Conservation (phyloP, 2,888 invertebrate species). For the Automeris io region DNA sequence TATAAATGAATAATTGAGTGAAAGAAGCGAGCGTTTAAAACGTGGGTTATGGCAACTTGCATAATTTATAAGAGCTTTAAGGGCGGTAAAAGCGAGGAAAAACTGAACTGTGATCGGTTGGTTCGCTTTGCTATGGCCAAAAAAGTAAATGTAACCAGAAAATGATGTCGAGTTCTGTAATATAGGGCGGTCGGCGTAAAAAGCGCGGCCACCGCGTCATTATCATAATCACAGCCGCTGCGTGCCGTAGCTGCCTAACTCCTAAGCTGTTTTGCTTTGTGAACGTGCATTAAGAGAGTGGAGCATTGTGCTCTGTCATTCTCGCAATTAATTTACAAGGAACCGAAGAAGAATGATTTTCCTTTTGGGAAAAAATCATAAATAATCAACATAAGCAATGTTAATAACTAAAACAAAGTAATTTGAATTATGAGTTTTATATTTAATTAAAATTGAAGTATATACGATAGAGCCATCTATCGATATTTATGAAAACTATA, state of each 20-base stretch:
- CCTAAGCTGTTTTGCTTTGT: conserved; percentile 72
- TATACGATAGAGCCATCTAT: too few relatives aligned
- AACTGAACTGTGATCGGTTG: conserved; percentile 31
- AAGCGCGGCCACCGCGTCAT: conserved; percentile 72
- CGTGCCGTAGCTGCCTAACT: conserved; percentile 60
- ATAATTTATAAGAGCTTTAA: conserved; percentile 70
- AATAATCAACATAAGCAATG: too few relatives aligned
- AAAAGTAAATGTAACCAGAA: conserved; percentile 39
- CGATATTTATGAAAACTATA: too few relatives aligned
- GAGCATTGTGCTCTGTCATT: conserved; percentile 69
- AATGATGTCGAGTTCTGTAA: conserved; percentile 64
- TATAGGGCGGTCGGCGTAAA: conserved; percentile 63
- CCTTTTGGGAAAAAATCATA: conserved; percentile 26
- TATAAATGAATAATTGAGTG: conserved; percentile 72
- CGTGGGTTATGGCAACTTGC: conserved; percentile 73
- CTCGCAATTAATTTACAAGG: conserved; percentile 68
- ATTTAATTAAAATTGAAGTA: too few relatives aligned
- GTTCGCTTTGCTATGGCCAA: conserved; percentile 28
- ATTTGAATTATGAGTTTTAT: too few relatives aligned
- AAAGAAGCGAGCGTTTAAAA: conserved; percentile 71
- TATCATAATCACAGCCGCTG: conserved; percentile 73
- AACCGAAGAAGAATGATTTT: conserved; percentile 47
- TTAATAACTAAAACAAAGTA: too few relatives aligned
- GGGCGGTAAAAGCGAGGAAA: conserved; percentile 47
- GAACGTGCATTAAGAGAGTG: conserved; percentile 68